Conservation (phyloP, 2,113 vertebrate species). For the Corythaeola cristata region DNA sequence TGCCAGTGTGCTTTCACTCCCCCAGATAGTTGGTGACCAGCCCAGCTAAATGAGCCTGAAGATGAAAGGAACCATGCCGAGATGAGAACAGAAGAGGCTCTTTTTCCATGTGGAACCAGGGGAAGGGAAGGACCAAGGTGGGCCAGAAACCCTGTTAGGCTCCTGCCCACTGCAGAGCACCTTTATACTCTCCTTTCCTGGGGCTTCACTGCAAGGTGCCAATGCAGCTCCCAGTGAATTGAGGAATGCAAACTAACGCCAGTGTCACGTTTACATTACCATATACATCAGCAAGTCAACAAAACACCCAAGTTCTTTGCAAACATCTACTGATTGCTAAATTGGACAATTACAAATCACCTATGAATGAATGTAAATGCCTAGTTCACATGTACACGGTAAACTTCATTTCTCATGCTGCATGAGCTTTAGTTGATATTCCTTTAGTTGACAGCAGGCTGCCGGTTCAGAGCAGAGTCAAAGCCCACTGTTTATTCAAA, state of each 20-base stretch:
- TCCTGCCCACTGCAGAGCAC: not conserved
- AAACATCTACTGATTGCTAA: conserved; percentile 2
- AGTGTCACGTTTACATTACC: not conserved
- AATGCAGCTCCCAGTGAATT: not conserved
- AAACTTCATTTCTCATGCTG: not conserved
- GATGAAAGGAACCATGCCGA: not conserved
- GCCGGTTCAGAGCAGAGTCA: not conserved
- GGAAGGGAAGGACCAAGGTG: not conserved
- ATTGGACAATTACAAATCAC: conserved; percentile 37
- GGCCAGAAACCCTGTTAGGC: not conserved
- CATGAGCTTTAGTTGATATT: not conserved
- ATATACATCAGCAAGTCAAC: not conserved
- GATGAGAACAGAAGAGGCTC: not conserved
- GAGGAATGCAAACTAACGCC: not conserved
- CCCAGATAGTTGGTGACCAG: not conserved
- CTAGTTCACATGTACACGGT: not conserved
- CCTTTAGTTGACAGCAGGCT: not conserved
- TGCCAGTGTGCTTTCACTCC: not conserved
- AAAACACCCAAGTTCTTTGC: not conserved
- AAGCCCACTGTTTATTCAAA: not conserved
- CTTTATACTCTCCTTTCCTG: not conserved
- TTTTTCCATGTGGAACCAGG: not conserved
- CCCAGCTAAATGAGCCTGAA: not conserved
- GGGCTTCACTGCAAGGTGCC: not conserved
- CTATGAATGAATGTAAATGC: not conserved